Evolutionary conservation across 2,113 vertebrate genomes (phyloP), one percentile per base, ranked within the genome.

Genomic region (Odocoileus hemionus): DNA sequence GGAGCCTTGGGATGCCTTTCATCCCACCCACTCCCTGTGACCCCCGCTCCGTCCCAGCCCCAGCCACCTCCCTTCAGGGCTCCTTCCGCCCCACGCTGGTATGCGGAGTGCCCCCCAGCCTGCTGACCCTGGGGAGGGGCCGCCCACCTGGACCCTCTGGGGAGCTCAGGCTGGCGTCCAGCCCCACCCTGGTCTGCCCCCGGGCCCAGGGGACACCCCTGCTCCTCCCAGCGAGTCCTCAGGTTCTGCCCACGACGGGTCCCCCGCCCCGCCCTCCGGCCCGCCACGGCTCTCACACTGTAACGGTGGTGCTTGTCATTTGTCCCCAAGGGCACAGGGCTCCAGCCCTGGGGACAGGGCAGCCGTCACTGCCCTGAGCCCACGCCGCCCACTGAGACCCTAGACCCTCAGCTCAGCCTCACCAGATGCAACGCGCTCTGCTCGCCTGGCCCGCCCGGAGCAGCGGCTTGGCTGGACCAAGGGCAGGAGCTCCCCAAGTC

Each of bases 181-280:
- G 39, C n/a, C 25, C 43, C 7, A 33, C 39, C 30, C 0, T 7
- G 12, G 9, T 28, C 50, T 28, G 54, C 21, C 15, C 12, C 25
- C 0, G 15, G 55, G 45, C 5, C 12, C 3, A 7, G 12, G 17
- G 43, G 28, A 33, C 8, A 23, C 92, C 79, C 47, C 86, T 94
- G 96, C 43, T 88, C 79, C 95, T 97, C 90, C 96, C 79, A 25
- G 39, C 19, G 15, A 14, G 92, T 54, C 79, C 76, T 64, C 55
- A 1, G 1, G 5, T 4, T 6, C 16, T n/a, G 52, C 28, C 6
- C 5, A 12, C 11, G 9, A 16, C 1, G 5, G 47, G 26, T 54
- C 14, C 45, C 76, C 84, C 64, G 11, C 16, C 0, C 12, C 0
- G 1, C 16, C 47, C 9, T 14, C 47, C 52, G 15, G 1, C n/a